A percentile compares a stretch with the other conserved stretches of the same genome.
These are phyloP conservation scores for Nothobranchius furzeri DNA, from an alignment of 2,113 vertebrate genomes.

Conservation along the genomic window DNA sequence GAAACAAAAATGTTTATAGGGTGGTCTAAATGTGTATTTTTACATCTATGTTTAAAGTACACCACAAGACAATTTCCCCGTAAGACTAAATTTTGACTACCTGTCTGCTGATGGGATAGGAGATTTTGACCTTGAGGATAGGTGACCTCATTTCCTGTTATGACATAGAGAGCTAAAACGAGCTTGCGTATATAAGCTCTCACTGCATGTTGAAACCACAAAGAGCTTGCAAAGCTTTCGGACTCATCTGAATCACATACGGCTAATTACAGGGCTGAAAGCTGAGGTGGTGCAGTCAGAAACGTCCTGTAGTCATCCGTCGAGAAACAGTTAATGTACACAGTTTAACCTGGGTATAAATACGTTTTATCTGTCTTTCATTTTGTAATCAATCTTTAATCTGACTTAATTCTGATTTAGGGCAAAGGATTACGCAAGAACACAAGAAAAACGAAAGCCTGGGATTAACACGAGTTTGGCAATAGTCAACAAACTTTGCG, in stretches of 20 bases:
- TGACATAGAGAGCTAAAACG: conserved; percentile 60
- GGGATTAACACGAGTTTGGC: conserved; percentile 52
- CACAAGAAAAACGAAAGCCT: conserved; percentile 43
- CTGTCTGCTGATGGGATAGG: conserved; percentile 32
- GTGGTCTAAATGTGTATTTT: not conserved
- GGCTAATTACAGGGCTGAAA: conserved; percentile 9
- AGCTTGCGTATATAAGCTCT: conserved; percentile 34
- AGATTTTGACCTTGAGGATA: conserved; percentile 2
- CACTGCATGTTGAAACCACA: conserved; percentile 39
- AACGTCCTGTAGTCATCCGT: conserved; percentile 10
- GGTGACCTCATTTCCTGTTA: conserved; percentile 71
- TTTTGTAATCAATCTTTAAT: conserved; percentile 37
- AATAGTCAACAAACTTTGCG: conserved; percentile 1
- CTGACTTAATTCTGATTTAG: conserved; percentile 32
- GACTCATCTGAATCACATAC: conserved; percentile 24
- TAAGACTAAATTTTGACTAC: conserved; percentile 10
- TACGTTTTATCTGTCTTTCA: conserved; percentile 9
- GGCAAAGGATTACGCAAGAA: conserved; percentile 43
- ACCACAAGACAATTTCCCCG: not conserved
- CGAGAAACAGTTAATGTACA: too few species aligned
- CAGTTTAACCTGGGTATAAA: too few species aligned
- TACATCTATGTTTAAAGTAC: not conserved
- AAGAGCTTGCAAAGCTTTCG: conserved; percentile 37
- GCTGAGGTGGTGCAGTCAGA: not conserved
- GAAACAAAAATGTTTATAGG: not conserved